Conservation (phyloP, 37 sponge, comb jelly and placozoan species). For the Cladorhizidae sp. region DNA sequence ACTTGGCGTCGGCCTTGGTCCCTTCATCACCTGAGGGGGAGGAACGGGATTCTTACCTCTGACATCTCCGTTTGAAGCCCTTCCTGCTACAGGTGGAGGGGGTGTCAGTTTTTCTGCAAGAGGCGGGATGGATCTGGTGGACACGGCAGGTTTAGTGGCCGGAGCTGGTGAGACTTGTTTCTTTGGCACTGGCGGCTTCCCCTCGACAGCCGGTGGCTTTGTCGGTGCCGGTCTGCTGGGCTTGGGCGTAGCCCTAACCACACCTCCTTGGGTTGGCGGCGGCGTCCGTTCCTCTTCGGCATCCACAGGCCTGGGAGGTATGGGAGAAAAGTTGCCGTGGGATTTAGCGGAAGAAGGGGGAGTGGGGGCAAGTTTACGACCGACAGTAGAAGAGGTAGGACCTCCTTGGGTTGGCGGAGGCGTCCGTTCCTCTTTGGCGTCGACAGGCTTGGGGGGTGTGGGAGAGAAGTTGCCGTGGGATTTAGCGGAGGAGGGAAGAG, state of each 20-base stretch:
- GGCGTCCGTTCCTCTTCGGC: not conserved
- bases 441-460: not conserved
- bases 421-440: not conserved
- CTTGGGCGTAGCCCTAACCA: too few species aligned
- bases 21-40: not conserved
- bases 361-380: not conserved
- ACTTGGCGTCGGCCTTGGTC: constrained; percentile 3
- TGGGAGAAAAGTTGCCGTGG: not conserved
- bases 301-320: not conserved
- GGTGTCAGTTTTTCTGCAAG: not conserved
- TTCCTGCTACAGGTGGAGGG: not conserved
- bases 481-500: not conserved
- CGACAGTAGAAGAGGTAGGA: too few species aligned
- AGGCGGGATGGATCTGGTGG: not conserved
- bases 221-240: not conserved
- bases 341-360: not conserved
- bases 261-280: too few species aligned
- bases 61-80: not conserved
- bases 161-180: constrained; percentile 16
- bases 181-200: not conserved
- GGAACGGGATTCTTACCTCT: not conserved
- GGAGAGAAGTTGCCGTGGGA: not conserved
- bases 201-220: not conserved
- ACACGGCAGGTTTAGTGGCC: not conserved
- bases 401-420: too few species aligned